Evolutionary conservation across 2,888 invertebrate genomes (phyloP), one percentile per base, ranked within the genome.

Genomic region (Gandaritis pyraliata): DNA sequence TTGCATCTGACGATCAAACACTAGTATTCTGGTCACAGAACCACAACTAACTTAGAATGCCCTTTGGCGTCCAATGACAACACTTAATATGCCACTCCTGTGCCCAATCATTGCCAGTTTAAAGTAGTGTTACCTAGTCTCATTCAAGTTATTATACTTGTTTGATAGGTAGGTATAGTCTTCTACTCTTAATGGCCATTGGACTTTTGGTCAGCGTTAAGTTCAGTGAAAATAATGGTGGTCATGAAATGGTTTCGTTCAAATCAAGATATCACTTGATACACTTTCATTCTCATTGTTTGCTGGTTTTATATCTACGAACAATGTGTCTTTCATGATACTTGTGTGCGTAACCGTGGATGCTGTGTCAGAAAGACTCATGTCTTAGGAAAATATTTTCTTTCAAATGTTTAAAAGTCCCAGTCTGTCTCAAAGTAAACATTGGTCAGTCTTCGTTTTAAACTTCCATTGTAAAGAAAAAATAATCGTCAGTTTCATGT

Each of bases 21-120:
- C 75, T 72, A 71, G 73, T 83, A 88, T 87, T 85, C 87, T 60
- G 72, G 64, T 80, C 88, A 83, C 85, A 80, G 63, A 61, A 63
- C 58, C 73, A 72, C 72, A 73, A 72, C 72, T 77, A 41, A 69
- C 60, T 62, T 64, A 64, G 66, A 75, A 76, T 77, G 81, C 80
- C 80, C 81, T 81, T 81, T 75, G 43, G 48, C 39, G 58, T 66
- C 66, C 74, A 75, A 74, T 76, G 78, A 64, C 70, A 72, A 58
- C 47, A 64, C 71, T 81, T 77, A 75, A 69, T 75, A 81, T 80
- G 72, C 80, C 46, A 58, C 53, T 62, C 47, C 53, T 48, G 62
- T 69, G 61, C 54, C 69, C 70, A 72, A 77, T 75, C 69, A 65
- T 68, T 66, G 71, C 67, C 65, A 47, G 46, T 63, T 30, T 33